Conservation (phyloP, 2,888 invertebrate genomes). For the Mellilla xanthometata region DNA sequence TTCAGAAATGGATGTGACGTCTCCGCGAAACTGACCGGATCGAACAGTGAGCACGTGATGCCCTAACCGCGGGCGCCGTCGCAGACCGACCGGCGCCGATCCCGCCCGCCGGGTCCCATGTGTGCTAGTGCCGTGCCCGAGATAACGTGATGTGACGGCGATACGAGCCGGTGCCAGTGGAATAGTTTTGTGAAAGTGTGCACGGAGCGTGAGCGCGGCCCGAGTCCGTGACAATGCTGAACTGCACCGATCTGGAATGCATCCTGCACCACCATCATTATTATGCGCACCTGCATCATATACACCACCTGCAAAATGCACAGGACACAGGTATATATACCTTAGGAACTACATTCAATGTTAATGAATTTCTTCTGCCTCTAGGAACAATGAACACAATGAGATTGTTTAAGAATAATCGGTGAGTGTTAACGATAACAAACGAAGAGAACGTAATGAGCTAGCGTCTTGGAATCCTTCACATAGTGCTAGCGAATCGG, state of each 20-base stretch:
- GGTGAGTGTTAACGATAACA: slow-evolving; percentile 67
- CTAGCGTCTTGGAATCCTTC: slow-evolving; percentile 48
- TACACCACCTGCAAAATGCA: slow-evolving; percentile 86
- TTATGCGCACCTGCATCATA: slow-evolving; percentile 87
- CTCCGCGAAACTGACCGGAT: slow-evolving; percentile 47
- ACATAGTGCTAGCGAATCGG: slow-evolving; percentile 38
- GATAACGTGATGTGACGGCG: slow-evolving; percentile 81
- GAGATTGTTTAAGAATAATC: slow-evolving; percentile 62
- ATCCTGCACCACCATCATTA: slow-evolving; percentile 89
- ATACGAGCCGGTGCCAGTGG: slow-evolving; percentile 73
- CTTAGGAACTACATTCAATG: slow-evolving; percentile 30
- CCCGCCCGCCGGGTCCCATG: slow-evolving; percentile 49
- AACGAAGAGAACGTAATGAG: slow-evolving; percentile 41
- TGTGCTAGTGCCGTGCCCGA: slow-evolving; percentile 57
- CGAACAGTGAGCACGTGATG: slow-evolving; percentile 51
- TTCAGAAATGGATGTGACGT: slow-evolving; percentile 60
- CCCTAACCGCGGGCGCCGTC: slow-evolving; percentile 46
- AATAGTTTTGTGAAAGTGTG: slow-evolving; percentile 82
- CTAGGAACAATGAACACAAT: slow-evolving; percentile 63
- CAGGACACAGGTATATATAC: slow-evolving; percentile 82
- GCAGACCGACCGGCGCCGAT: slow-evolving; percentile 68
- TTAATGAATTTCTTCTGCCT: slow-evolving; percentile 46
- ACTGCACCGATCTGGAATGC: slow-evolving; percentile 90
- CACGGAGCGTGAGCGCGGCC: slow-evolving; percentile 69
- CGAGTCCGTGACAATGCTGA: slow-evolving; percentile 84